Conservation (phyloP, 2,113 vertebrate species). For the Chaenocephalus aceratus region DNA sequence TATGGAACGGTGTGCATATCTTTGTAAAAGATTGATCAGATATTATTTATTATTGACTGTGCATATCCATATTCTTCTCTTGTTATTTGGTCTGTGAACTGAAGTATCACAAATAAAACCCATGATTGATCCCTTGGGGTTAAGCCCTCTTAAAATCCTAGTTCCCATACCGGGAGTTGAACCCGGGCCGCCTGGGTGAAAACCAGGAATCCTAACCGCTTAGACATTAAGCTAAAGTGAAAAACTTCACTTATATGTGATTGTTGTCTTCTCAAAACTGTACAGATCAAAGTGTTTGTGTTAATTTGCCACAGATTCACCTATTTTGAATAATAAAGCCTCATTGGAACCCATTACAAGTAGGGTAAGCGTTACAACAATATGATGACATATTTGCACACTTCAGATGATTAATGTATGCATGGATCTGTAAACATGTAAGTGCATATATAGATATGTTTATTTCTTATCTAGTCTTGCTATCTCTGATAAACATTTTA, state of each 20-base stretch:
- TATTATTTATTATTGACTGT: background rate
- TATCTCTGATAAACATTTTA: no score
- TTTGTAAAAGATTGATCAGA: background rate
- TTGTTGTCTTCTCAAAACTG: no score
- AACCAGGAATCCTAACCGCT: conserved; percentile 82
- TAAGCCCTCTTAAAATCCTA: accelerated
- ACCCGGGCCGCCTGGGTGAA: conserved; percentile 80
- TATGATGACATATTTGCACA: no score
- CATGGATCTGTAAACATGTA: no score
- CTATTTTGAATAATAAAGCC: no score
- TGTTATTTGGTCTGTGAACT: background rate
- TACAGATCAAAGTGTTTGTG: background rate
- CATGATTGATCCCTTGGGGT: background rate
- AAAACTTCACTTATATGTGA: no score
- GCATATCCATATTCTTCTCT: background rate
- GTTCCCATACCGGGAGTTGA: conserved; percentile 75
- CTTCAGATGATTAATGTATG: no score
- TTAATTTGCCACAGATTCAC: background rate
- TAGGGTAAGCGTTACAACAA: no score
- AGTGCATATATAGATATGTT: no score
- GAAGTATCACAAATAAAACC: background rate
- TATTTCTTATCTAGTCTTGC: no score
- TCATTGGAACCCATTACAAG: no score
- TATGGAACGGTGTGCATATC: background rate
- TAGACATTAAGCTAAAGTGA: no score